Evolutionary conservation across 2,113 vertebrate species (phyloP).

Genomic region (Charadrius vociferus): DNA sequence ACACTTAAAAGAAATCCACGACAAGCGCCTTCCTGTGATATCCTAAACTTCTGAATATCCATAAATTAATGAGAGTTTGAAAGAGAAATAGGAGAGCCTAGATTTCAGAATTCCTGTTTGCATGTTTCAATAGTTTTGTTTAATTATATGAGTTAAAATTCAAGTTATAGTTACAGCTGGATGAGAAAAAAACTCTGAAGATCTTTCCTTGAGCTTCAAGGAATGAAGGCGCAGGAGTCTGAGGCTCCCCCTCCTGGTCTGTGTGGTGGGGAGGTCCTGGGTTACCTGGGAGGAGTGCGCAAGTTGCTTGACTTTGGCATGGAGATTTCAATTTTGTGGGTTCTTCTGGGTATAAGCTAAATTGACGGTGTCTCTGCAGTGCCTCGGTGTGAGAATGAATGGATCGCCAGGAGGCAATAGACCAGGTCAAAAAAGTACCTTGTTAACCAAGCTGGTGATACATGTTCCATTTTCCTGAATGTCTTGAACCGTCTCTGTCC

Average conservation of each 20-base stretch:
- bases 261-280: not conserved
- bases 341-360: not conserved
- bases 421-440: not conserved
- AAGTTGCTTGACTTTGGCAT: not conserved
- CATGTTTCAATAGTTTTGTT: fast-evolving
- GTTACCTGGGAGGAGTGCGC: not conserved
- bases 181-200: not conserved
- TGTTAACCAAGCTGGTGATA: not conserved
- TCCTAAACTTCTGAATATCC: not conserved
- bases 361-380: not conserved
- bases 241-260: not conserved
- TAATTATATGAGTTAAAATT: not conserved
- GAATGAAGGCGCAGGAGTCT: not conserved
- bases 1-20: not conserved
- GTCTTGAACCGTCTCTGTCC: not conserved
- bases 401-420: not conserved
- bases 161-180: not conserved
- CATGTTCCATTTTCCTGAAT: not conserved
- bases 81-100: not conserved
- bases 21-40: not conserved
- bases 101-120: not conserved
- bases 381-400: not conserved
- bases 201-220: not conserved
- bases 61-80: not conserved
- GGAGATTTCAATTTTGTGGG: not conserved